A percentile compares a stretch with the other conserved stretches of the same genome.
These are phyloP conservation scores for Torymus texanus DNA, from an alignment of 2,888 invertebrate species.

Conservation along the genomic window DNA sequence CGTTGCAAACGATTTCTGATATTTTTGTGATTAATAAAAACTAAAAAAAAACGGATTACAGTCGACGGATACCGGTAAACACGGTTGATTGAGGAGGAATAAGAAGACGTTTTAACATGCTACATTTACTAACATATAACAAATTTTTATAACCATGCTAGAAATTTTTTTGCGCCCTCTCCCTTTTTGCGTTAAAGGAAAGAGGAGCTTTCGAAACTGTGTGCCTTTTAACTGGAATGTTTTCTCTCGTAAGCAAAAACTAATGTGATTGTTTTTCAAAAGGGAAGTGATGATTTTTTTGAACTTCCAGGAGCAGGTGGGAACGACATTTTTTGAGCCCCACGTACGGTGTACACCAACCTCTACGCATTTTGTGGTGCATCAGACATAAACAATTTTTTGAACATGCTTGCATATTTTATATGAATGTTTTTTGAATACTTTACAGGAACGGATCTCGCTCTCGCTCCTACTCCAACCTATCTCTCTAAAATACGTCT, in stretches of 20 bases:
- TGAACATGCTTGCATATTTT: slow-evolving; percentile 77
- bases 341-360: slow-evolving; percentile 74
- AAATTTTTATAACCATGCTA: slow-evolving; percentile 45
- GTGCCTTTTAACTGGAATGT: slow-evolving; percentile 61
- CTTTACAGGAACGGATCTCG: slow-evolving; percentile 75
- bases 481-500: slow-evolving; percentile 48
- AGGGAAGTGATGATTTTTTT: slow-evolving; percentile 75
- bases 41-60: slow-evolving; percentile 20
- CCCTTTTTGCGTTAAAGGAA: slow-evolving; percentile 53
- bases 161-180: slow-evolving; percentile 42
- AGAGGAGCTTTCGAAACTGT: slow-evolving; percentile 56
- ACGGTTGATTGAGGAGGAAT: slow-evolving; percentile 44
- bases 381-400: slow-evolving; percentile 76
- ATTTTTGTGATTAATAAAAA: slow-evolving; percentile 31
- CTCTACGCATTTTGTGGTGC: slow-evolving; percentile 75
- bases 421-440: slow-evolving; percentile 75
- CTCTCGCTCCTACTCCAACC: slow-evolving; percentile 66
- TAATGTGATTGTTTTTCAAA: slow-evolving; percentile 74
- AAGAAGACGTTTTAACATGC: slow-evolving; percentile 44
- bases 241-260: slow-evolving; percentile 65
- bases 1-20: slow-evolving; percentile 26
- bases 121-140: slow-evolving; percentile 44
- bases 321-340: slow-evolving; percentile 75
- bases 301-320: slow-evolving; percentile 76
- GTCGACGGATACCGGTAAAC: slow-evolving; percentile 30